A percentile compares a stretch with the other conserved stretches of the same genome.
Conservation (phyloP, 2,113 vertebrate species). For the Saccopteryx leptura region DNA sequence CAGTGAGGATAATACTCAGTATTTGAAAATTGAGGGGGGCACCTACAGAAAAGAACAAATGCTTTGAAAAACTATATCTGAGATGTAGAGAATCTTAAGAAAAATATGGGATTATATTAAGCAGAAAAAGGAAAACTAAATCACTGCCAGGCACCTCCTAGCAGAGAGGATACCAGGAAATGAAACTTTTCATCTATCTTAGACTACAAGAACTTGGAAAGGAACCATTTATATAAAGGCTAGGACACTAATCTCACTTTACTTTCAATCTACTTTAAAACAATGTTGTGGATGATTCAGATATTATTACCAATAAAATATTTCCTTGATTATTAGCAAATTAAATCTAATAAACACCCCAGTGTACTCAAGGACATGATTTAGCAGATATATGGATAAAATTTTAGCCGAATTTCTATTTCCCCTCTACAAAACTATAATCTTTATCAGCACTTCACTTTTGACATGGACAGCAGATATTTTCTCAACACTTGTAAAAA, state of each 20-base stretch:
- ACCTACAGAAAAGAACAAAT: slow-evolving; percentile 57
- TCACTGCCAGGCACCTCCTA: slow-evolving; percentile 43
- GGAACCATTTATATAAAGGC: slow-evolving; percentile 28
- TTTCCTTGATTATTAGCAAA: background rate
- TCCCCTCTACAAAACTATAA: background rate
- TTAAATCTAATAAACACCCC: background rate
- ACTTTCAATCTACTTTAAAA: slow-evolving; percentile 35
- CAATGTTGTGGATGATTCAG: background rate
- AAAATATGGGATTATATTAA: slow-evolving; percentile 75
- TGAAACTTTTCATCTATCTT: slow-evolving; percentile 65
- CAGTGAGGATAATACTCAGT: slow-evolving; percentile 62
- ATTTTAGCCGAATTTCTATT: background rate
- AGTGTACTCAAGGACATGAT: background rate
- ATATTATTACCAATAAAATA: slow-evolving; percentile 18
- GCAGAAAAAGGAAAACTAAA: slow-evolving; percentile 73
- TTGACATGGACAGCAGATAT: background rate
- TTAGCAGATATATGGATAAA: background rate
- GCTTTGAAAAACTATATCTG: slow-evolving; percentile 76
- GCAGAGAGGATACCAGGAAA: slow-evolving; percentile 38
- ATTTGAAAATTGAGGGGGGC: slow-evolving; percentile 53
- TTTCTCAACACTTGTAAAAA: slow-evolving; percentile 18
- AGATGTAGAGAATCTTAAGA: slow-evolving; percentile 68
- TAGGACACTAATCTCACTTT: slow-evolving; percentile 35
- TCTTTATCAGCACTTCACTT: slow-evolving; percentile 10
- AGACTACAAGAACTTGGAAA: background rate